Evolutionary conservation across 2,888 invertebrate genomes (phyloP).

Genomic region (Megaustenia siamemsis): DNA sequence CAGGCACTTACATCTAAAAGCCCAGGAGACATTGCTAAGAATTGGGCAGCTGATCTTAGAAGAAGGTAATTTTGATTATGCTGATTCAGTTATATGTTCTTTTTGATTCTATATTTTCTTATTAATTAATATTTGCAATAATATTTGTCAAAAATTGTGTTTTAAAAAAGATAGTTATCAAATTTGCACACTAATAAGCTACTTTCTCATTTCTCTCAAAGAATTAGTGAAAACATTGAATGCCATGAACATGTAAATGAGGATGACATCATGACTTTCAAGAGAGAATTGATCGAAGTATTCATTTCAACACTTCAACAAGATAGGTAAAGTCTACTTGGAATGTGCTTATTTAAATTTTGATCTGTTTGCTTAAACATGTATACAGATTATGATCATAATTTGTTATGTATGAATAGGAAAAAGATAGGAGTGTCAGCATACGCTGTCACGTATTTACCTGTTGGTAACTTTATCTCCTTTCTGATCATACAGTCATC

Average conservation of each 20-base stretch:
- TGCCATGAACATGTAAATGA: constrained; percentile 62
- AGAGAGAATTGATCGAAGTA: constrained; percentile 70
- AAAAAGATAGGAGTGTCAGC: too few species aligned
- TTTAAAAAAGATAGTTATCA: neutral
- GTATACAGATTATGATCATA: too few species aligned
- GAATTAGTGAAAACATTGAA: constrained; percentile 63
- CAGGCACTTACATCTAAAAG: constrained; percentile 57
- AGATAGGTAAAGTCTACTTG: constrained; percentile 66
- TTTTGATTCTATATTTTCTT: neutral
- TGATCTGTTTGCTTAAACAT: too few species aligned
- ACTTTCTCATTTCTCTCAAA: constrained; percentile 41
- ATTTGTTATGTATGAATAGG: too few species aligned
- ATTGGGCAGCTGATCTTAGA: constrained; percentile 70
- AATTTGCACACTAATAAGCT: neutral
- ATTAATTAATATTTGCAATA: neutral
- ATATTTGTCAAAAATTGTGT: neutral
- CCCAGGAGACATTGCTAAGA: constrained; percentile 66
- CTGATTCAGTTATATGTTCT: neutral
- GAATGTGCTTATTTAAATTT: too few species aligned
- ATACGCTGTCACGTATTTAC: too few species aligned
- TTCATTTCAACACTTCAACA: constrained; percentile 75
- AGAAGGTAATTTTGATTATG: constrained; percentile 61
- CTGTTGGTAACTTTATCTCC: too few species aligned
- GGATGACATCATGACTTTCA: constrained; percentile 67
- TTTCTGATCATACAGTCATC: too few species aligned